Percentiles rank a stretch among this genome's conserved stretches.
These are phyloP conservation scores for Pipistrellus pipistrellus DNA, from an alignment of 2,797 vertebrate genomes.

Conservation along the genomic window DNA sequence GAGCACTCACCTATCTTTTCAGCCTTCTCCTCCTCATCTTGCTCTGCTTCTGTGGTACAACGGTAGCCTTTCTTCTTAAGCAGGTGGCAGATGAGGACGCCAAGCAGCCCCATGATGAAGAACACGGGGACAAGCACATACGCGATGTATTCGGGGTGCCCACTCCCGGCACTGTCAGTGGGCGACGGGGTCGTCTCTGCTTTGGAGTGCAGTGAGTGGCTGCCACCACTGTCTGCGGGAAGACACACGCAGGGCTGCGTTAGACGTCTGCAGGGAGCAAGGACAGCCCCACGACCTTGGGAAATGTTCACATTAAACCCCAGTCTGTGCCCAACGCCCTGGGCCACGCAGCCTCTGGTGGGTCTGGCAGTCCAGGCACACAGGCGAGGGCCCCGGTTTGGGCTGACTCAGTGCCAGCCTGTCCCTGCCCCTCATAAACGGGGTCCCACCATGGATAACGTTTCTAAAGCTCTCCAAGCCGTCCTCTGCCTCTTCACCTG, in stretches of 20 bases:
- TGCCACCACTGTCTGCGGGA: constrained; percentile 39
- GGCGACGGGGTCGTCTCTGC: constrained; percentile 62
- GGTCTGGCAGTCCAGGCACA: background rate
- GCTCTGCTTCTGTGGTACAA: constrained; percentile 94
- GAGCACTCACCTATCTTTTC: constrained; percentile 89
- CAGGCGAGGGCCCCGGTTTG: background rate
- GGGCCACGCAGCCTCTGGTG: rapidly evolving
- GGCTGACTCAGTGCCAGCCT: background rate
- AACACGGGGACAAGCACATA: constrained; percentile 94
- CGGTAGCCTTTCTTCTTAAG: constrained; percentile 97
- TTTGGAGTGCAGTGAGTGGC: constrained; percentile 42
- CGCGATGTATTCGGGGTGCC: constrained; percentile 89
- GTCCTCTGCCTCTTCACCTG: background rate
- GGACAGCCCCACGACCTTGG: background rate
- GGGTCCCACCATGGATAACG: too few species aligned
- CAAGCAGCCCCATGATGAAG: constrained; percentile 96
- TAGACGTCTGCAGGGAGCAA: background rate
- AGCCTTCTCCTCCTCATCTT: constrained; percentile 87
- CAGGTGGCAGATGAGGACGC: constrained; percentile 96
- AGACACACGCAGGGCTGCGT: background rate
- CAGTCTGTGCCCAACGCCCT: background rate
- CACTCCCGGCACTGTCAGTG: constrained; percentile 25
- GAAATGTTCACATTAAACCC: background rate
- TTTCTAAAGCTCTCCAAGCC: background rate
- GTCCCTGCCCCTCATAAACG: background rate